Evolutionary conservation across 2,113 vertebrate genomes (phyloP).

Genomic region (Neotoma lepida): DNA sequence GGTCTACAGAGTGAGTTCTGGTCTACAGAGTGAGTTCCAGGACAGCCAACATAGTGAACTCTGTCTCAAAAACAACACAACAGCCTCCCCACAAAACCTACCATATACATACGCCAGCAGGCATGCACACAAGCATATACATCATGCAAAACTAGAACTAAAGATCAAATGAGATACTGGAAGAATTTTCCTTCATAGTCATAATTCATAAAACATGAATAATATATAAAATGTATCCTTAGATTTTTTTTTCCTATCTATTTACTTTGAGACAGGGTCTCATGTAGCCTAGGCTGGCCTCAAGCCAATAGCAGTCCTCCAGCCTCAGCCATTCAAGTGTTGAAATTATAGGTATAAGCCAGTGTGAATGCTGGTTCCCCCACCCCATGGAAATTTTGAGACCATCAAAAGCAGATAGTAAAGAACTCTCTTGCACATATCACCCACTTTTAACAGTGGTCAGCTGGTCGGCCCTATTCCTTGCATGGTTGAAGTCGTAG

Average conservation of each 20-base stretch:
- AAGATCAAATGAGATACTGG: not conserved
- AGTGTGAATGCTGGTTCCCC: no score
- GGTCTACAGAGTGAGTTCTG: not conserved
- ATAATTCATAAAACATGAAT: not conserved
- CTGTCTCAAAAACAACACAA: not conserved
- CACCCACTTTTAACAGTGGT: not conserved
- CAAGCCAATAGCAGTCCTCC: not conserved
- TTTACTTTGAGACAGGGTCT: not conserved
- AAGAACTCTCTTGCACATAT: not conserved
- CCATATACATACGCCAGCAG: not conserved
- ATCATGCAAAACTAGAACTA: not conserved
- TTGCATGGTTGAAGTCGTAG: not conserved
- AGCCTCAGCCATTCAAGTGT: not conserved
- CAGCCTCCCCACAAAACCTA: not conserved
- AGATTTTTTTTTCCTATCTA: not conserved
- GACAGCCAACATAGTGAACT: no score
- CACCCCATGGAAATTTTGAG: not conserved
- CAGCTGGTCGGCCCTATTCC: not conserved
- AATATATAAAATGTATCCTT: conserved; percentile 6
- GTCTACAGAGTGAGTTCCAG: not conserved
- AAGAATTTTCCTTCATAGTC: not conserved
- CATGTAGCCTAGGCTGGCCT: not conserved
- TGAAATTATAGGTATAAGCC: not conserved
- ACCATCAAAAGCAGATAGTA: not conserved
- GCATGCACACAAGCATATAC: no score